Evolutionary conservation across 2,888 invertebrate genomes (phyloP), one percentile per base, ranked within the genome.

Genomic region (Myathropa florea): DNA sequence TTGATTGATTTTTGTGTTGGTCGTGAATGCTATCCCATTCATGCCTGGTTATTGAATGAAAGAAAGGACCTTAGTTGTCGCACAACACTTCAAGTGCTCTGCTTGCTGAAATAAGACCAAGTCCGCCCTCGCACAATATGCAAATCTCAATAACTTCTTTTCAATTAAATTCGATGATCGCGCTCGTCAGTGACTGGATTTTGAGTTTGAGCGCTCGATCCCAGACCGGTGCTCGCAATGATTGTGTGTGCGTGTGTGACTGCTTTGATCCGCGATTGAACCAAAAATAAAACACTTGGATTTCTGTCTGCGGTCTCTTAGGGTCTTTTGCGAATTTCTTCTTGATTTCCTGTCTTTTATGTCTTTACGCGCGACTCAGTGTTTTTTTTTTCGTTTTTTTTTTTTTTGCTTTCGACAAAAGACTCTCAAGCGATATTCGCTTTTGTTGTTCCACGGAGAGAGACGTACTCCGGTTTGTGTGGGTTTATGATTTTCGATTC

Each of bases 131-230:
- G 89, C 90, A 91, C 90, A 90, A 90, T 91, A 91, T 91, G 91
- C 91, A 91, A 91, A 91, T 91, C 90, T 91, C 91, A 91, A 91
- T 91, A 90, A 91, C 89, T 90, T 83, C 79, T 88, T 88, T 88
- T 88, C 88, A 88, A 88, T 86, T 88, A 77, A 61, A 80, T 88
- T 88, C 86, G 83, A 83, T 86, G 86, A 88, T 85, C 77, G 65
- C 71, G 60, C 71, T 76, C 71, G 79, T 67, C 72, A 60, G 72
- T 63, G 64, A 73, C 67, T 77, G 72, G 77, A 73, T 82, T 72
- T 23, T 77, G 72, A 72, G 70, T 82, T 72, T 23, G 71, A 78
- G 61, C 76, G 79, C 46, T 46, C 46, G 46, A 46, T 46, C 46
- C 18, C 46, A 46, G 46, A 4, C 18, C 18, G 18, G 7, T 46